These are phyloP conservation scores for Octonoba sinensis DNA, from an alignment of 2,888 invertebrate genomes.

Conservation along the genomic window DNA sequence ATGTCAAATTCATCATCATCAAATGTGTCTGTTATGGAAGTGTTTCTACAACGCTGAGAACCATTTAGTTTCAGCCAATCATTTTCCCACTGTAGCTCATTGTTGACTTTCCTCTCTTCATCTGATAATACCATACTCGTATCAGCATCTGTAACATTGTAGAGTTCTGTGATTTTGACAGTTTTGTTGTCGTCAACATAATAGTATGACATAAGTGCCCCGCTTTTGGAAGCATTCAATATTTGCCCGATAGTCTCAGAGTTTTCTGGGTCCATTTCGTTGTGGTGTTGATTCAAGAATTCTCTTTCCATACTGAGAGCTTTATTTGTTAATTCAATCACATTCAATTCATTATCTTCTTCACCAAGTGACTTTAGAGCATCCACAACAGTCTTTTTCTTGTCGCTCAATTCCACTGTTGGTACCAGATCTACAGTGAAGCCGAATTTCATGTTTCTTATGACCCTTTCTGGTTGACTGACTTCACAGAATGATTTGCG, in stretches of 20 bases:
- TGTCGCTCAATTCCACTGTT: conserved; percentile 26
- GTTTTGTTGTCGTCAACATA: conserved; percentile 85
- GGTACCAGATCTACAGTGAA: conserved; percentile 76
- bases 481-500: conserved; percentile 65
- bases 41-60: background rate
- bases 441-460: conserved; percentile 77
- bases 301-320: conserved; percentile 65
- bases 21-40: conserved; percentile 33
- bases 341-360: conserved; percentile 57
- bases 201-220: conserved; percentile 90
- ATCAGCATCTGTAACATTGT: conserved; percentile 85
- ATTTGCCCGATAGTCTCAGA: conserved; percentile 76
- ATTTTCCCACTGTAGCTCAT: conserved; percentile 53
- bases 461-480: conserved; percentile 68
- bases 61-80: conserved; percentile 40
- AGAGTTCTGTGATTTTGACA: conserved; percentile 88
- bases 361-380: conserved; percentile 57
- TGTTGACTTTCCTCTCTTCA: conserved; percentile 53
- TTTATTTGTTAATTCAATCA: conserved; percentile 66
- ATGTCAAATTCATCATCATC: conserved; percentile 48
- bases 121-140: conserved; percentile 66
- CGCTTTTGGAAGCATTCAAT: conserved; percentile 82
- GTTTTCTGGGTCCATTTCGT: conserved; percentile 40
- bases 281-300: conserved; percentile 44
- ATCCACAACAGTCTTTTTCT: conserved; percentile 44